Evolutionary conservation across 2,888 invertebrate species (phyloP).

Genomic region (Synergus laeviventris): DNA sequence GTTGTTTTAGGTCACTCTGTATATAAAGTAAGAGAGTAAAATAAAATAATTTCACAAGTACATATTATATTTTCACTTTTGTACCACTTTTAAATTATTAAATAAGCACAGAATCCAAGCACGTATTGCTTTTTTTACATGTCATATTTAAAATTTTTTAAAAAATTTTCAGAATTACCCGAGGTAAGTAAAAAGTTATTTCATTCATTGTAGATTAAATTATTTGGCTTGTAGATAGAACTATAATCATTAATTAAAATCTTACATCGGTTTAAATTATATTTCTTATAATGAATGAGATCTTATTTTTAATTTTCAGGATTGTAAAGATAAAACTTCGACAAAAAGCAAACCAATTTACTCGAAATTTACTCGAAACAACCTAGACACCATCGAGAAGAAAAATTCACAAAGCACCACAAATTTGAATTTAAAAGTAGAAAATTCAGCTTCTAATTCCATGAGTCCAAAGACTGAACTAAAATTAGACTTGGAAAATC

Average conservation of each 20-base stretch:
- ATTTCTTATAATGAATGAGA: not conserved
- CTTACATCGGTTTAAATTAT: not conserved
- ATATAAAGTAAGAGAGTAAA: constrained; percentile 4
- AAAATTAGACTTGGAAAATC: not conserved
- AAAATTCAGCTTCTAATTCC: constrained; percentile 2
- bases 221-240: not conserved
- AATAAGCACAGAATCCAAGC: not conserved
- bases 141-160: not conserved
- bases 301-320: not conserved
- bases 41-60: not conserved
- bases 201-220: not conserved
- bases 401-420: constrained; percentile 51
- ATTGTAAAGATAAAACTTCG: not conserved
- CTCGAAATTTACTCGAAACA: constrained; percentile 20
- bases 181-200: not conserved
- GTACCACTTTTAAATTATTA: not conserved
- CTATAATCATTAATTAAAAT: not conserved
- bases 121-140: not conserved
- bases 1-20: not conserved
- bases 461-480: constrained; percentile 29
- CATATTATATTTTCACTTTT: not conserved
- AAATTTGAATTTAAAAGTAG: constrained; percentile 35
- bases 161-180: not conserved
- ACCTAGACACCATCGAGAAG: constrained; percentile 55
- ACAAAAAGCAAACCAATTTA: constrained; percentile 9